Base-by-base conservation (phyloP, 2,797 vertebrate genomes). In the Brotula barbata region DNA sequence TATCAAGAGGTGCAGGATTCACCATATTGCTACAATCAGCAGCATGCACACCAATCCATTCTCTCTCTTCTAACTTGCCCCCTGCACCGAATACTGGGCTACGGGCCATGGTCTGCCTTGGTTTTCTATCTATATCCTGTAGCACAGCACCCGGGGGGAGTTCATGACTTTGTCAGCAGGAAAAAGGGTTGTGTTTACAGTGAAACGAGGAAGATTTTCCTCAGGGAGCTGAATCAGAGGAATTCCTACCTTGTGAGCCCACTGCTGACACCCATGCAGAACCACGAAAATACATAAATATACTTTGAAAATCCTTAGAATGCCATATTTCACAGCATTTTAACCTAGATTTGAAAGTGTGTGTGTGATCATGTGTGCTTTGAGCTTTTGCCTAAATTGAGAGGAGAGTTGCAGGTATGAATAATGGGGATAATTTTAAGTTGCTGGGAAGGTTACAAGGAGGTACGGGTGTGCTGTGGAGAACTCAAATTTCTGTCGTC, bases 151-250 rank as follows among this genome's bases (percentile, higher is more conserved):
- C 61, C 74, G 13, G 15, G 58, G 69, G 72, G 69, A 64, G 67
- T 70, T 75, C 68, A 66, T 75, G 80, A 83, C 79, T 71, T 73
- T 82, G 83, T 87, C 75, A 86, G 86, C 82, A 81, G 61, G 75
- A 73, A 80, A 84, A 73, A 20, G 6, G 68, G 60, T 70, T 74
- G 74, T 85, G 72, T 87, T 85, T 86, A 82, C 73, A 69, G 72
- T 42, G 50, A 78, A 87, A 78, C 58, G 53, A 75, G 76, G 65
- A 78, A 64, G 67, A 52, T 61, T 75, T 63, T 80, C 83, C 76
- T 51, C 45, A 8, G 80, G 75, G 78, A 78, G 76, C 76, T 85
- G 77, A 87, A 67, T 81, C 69, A 77, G 37, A 69, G 75, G 58
- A 73, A 77, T 71, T 66, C 45, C 67, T 74, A 33, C 59, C 17